These are phyloP conservation scores for Catharus bicknelli DNA, from an alignment of 2,113 vertebrate genomes.

Conservation along the genomic window DNA sequence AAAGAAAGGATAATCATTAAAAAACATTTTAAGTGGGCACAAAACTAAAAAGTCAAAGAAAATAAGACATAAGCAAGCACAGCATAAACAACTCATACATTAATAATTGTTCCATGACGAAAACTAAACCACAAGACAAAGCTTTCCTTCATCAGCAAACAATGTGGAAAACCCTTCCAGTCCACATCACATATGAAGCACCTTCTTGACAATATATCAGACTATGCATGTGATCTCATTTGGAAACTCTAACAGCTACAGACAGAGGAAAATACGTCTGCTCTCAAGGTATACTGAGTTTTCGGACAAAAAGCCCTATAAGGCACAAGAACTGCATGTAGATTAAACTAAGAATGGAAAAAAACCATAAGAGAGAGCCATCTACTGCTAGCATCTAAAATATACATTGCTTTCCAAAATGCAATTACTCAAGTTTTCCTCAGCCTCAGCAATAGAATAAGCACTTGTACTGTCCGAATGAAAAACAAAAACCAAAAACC, in stretches of 20 bases:
- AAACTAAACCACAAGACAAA: neutral
- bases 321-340: neutral
- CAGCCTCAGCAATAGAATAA: neutral
- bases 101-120: neutral
- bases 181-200: neutral
- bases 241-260: neutral
- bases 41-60: neutral
- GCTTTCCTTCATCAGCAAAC: neutral
- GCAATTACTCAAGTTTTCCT: neutral
- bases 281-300: neutral
- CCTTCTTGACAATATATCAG: neutral
- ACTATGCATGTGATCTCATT: neutral
- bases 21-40: neutral
- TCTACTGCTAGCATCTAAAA: neutral
- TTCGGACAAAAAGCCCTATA: neutral
- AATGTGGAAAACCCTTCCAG: fast-evolving
- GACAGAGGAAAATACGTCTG: neutral
- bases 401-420: neutral
- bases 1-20: neutral
- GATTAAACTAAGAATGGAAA: neutral
- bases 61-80: neutral
- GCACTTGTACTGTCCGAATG: neutral
- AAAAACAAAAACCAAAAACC: neutral
- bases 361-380: neutral
- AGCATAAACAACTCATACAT: neutral